phyloP scores from a whole-genome alignment of 1,140 invertebrate species.

The Camponotus pennsylvanicus region DNA sequence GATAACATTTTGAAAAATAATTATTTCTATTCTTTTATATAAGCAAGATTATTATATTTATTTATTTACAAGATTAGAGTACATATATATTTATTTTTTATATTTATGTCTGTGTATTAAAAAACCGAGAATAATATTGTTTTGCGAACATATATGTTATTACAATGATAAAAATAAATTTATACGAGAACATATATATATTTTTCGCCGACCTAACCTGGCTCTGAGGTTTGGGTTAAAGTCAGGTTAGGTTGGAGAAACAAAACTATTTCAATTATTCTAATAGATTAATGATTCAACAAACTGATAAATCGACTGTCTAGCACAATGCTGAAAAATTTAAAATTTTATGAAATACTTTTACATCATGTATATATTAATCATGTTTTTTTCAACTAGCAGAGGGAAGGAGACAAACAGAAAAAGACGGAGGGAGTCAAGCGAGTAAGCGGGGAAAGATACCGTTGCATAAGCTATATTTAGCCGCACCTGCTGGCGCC shows the following conservation, averaged over 20 bases:
- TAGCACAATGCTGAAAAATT: neutral
- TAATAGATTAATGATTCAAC: neutral
- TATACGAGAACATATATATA: neutral
- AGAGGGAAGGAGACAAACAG: neutral
- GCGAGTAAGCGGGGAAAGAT: slow-evolving; percentile 48
- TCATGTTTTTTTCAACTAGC: slow-evolving; percentile 7
- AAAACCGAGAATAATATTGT: neutral
- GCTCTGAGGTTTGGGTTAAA: neutral
- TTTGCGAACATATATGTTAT: neutral
- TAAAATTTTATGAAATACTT: neutral
- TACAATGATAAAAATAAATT: neutral
- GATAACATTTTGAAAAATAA: neutral
- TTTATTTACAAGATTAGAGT: no score
- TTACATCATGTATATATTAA: slow-evolving; percentile 4
- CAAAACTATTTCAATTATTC: neutral
- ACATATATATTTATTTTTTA: no score
- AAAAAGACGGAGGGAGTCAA: slow-evolving; percentile 32
- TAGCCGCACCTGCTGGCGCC: slow-evolving; percentile 76
- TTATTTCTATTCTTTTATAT: neutral
- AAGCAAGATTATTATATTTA: neutral
- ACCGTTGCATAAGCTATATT: slow-evolving; percentile 74
- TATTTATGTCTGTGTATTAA: no score
- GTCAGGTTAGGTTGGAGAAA: neutral
- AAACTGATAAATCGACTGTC: neutral
- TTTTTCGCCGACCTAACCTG: no score